phyloP scores from a whole-genome alignment of 53 echinoderm and acorn worm genomes.

The Glandiceps talaboti region DNA sequence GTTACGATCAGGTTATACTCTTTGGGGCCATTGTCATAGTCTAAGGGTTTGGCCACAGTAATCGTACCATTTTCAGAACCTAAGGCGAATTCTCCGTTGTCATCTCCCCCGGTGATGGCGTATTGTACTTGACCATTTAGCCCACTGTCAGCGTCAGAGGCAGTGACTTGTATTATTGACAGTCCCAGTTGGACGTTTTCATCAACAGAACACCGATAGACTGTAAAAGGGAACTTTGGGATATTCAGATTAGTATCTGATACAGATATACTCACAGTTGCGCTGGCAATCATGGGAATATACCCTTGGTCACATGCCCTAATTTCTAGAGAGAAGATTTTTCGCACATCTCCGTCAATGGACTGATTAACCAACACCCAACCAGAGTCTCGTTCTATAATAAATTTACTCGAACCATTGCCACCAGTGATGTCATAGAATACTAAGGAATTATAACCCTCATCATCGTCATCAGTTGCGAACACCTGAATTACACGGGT shows the following conservation, averaged over 20 bases:
- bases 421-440: constrained; percentile 61
- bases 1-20: constrained; percentile 47
- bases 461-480: constrained; percentile 50
- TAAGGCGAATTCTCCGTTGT: constrained; percentile 41
- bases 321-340: constrained; percentile 36
- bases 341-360: constrained; percentile 43
- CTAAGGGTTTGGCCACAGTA: constrained; percentile 43
- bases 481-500: constrained; percentile 44
- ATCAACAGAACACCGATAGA: constrained; percentile 26
- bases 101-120: constrained; percentile 41
- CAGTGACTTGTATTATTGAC: constrained; percentile 29
- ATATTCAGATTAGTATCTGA: constrained; percentile 47
- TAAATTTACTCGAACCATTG: constrained; percentile 65
- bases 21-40: constrained; percentile 14
- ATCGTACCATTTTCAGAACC: constrained; percentile 41
- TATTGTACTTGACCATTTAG: constrained; percentile 79
- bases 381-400: constrained; percentile 57
- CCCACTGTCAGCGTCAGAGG: constrained; percentile 55
- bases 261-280: constrained; percentile 39
- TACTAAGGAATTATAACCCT: constrained; percentile 64
- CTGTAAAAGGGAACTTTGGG: constrained; percentile 37
- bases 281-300: constrained; percentile 20
- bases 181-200: constrained; percentile 44
- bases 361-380: constrained; percentile 38
- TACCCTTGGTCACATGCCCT: constrained; percentile 57